Conservation (phyloP, 2,888 invertebrate species). For the Ochropacha duplaris region DNA sequence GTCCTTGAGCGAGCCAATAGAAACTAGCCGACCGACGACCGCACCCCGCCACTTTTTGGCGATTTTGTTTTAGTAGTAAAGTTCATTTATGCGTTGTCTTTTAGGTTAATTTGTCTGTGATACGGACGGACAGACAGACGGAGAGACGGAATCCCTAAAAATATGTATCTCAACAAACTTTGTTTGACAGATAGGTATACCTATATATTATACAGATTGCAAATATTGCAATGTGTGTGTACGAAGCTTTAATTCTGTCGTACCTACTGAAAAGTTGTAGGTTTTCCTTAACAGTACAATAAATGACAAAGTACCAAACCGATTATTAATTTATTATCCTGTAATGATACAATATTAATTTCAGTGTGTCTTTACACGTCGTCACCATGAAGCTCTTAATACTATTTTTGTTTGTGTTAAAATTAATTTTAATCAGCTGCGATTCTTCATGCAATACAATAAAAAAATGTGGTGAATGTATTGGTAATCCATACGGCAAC, state of each 20-base stretch:
- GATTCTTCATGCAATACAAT: conserved; percentile 24
- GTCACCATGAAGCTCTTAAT: neutral
- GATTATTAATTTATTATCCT: neutral
- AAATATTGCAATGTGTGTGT: neutral
- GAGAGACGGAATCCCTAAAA: too few relatives aligned
- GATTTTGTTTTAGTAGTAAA: too few relatives aligned
- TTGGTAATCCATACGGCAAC: conserved; percentile 36
- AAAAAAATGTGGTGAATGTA: conserved; percentile 54
- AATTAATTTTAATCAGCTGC: neutral
- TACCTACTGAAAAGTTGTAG: neutral
- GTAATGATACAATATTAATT: neutral
- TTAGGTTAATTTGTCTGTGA: too few relatives aligned
- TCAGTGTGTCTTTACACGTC: neutral
- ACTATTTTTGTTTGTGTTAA: neutral
- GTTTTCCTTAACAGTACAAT: neutral
- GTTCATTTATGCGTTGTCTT: too few relatives aligned
- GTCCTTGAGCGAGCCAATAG: too few relatives aligned
- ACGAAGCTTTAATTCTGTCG: neutral
- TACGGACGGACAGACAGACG: too few relatives aligned
- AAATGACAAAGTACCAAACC: neutral
- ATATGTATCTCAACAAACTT: too few relatives aligned
- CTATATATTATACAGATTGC: too few relatives aligned
- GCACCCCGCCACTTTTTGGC: too few relatives aligned
- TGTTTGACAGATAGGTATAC: too few relatives aligned
- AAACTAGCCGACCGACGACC: too few relatives aligned